Base-by-base conservation (phyloP, 2,113 vertebrate genomes). In the Parotia lawesii region DNA sequence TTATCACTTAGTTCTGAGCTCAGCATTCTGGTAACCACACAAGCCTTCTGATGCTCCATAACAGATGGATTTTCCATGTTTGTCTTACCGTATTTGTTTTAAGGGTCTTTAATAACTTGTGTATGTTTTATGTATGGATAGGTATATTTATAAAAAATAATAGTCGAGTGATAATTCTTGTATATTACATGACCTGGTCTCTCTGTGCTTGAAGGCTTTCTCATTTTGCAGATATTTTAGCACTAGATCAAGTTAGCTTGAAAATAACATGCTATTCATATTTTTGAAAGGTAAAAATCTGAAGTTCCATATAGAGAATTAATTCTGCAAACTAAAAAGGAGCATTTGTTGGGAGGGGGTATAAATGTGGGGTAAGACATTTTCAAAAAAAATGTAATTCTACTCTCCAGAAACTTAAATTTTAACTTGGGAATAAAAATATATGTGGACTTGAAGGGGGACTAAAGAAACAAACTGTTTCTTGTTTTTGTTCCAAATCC, bases 111-210 rank as follows among this genome's bases (percentile, higher is more conserved):
- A 75, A 44, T 42, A 74, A 54, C 6, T 45, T 62, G 37, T 33
- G 7, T 38, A 10, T 70, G 5, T n/a, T 70, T 75, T 65, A 27
- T 61, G 21, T 77, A 15, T 51, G 48, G 28, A 47, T 57, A 66
- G 14, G 27, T 35, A 20, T 50, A 57, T 47, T 53, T 66, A 47
- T 58, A 58, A 71, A 75, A 71, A 66, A 13, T 27, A 75, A 25
- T 56, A 61, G 6, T 21, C 0, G 0, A 65, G 29, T 53, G 12
- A 27, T 61, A 56, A 70, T 75, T 79, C 27, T 74, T 0, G 4
- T 47, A 9, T 44, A 17, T 42, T 56, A 27, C 7, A 5, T 45
- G 57, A 42, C 23, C 33, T 65, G 45, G 6, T 66, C 45, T 70
- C 35, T 56, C 25, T 38, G 9, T 87, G 58, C n/a, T 56, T 38